These are phyloP conservation scores for Drosophila athabasca DNA, from an alignment of 1,140 invertebrate genomes.

Conservation along the genomic window DNA sequence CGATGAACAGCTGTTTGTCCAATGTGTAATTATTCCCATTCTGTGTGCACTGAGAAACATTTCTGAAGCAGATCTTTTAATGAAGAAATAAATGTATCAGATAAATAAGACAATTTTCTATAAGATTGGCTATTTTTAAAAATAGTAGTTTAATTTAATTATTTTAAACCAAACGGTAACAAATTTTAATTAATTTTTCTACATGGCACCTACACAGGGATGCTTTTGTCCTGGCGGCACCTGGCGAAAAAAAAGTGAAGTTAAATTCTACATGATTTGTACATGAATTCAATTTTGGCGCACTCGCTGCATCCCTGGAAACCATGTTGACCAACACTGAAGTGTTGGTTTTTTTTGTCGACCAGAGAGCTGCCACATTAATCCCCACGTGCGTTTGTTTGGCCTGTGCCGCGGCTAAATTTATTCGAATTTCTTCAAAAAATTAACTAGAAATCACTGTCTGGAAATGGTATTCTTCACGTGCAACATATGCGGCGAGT, in stretches of 20 bases:
- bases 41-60: too few species aligned
- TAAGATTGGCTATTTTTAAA: background rate
- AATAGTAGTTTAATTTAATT: too few species aligned
- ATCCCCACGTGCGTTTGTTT: constrained; percentile 55
- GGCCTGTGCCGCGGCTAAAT: constrained; percentile 23
- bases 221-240: too few species aligned
- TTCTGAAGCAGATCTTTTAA: too few species aligned
- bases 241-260: too few species aligned
- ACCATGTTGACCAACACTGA: background rate
- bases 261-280: too few species aligned
- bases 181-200: too few species aligned
- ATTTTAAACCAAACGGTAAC: too few species aligned
- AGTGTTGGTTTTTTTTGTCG: background rate
- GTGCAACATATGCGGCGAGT: constrained; percentile 94
- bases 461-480: constrained; percentile 94
- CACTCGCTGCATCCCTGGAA: background rate
- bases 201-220: too few species aligned
- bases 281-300: too few species aligned
- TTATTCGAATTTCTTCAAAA: constrained; percentile 3
- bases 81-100: background rate
- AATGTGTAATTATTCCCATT: too few species aligned
- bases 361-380: background rate
- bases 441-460: background rate
- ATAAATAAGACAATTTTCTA: too few species aligned
- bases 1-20: background rate